Evolutionary conservation across 2,113 vertebrate species (phyloP).

Genomic region (Zosterops pallidus): DNA sequence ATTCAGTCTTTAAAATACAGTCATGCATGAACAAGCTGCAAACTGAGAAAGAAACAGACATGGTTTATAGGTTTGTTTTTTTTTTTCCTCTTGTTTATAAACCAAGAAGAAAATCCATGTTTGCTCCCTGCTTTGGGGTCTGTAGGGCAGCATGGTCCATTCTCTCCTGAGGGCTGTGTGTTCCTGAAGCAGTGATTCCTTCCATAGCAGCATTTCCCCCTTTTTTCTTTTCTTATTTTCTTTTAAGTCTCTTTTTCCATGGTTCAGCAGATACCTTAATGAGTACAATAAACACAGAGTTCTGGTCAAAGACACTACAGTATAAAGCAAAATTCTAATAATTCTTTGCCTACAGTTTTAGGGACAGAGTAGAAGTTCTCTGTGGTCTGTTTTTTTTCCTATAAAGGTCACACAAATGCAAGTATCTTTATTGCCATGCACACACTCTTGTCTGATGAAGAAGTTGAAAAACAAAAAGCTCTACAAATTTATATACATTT

Average conservation of each 20-base stretch:
- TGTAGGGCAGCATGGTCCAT: not conserved
- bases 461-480: not conserved
- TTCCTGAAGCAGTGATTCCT: not conserved
- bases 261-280: not conserved
- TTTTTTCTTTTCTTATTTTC: not conserved
- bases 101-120: not conserved
- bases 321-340: not conserved
- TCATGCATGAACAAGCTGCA: not conserved
- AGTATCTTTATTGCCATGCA: not conserved
- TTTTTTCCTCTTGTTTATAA: not conserved
- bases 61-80: not conserved
- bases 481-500: not conserved
- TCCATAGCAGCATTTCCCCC: not conserved
- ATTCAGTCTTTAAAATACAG: not conserved
- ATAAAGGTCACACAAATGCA: not conserved
- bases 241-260: not conserved
- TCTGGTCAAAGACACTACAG: not conserved
- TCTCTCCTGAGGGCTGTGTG: not conserved
- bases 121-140: not conserved
- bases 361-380: not conserved
- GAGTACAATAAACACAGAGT: not conserved
- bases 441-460: not conserved
- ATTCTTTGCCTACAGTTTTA: not conserved
- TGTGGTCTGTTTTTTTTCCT: not conserved
- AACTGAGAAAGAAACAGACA: not conserved